phyloP scores from a whole-genome alignment of 2,797 vertebrate genomes.

The Diceros bicornis region DNA sequence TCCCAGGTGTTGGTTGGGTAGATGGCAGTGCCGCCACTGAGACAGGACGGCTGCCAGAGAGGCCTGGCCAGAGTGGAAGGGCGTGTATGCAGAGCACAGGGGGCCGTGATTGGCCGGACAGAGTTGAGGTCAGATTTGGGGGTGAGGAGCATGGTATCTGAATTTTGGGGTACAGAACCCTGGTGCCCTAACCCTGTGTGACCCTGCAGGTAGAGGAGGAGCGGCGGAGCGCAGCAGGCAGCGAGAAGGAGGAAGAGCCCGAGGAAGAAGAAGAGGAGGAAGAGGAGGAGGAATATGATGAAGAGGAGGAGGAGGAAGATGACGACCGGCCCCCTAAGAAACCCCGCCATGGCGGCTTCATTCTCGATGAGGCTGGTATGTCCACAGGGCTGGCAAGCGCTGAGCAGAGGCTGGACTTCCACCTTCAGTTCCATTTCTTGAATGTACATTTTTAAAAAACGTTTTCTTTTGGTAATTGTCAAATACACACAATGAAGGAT shows the following conservation, averaged over 20 bases:
- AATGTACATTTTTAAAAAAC: background rate
- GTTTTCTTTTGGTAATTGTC: background rate
- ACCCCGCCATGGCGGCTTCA: slow-evolving; percentile 95
- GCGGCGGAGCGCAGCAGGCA: slow-evolving; percentile 91
- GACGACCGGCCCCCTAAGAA: slow-evolving; percentile 96
- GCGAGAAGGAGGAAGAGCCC: slow-evolving; percentile 94
- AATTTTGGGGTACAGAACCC: background rate
- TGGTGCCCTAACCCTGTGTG: background rate
- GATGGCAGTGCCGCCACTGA: background rate
- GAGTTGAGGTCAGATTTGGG: background rate
- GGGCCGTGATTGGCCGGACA: background rate
- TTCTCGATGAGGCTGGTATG: slow-evolving; percentile 96
- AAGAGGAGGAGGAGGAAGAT: slow-evolving; percentile 96
- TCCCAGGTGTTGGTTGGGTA: background rate
- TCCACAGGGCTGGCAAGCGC: background rate
- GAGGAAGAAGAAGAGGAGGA: slow-evolving; percentile 94
- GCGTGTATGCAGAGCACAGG: background rate
- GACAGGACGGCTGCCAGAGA: background rate
- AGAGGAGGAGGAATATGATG: slow-evolving; percentile 96
- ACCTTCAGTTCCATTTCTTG: background rate
- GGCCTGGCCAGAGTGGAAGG: background rate
- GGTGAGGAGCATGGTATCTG: background rate
- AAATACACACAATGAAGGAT: background rate
- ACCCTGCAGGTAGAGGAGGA: slow-evolving; percentile 90
- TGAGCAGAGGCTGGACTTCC: background rate